Conservation (phyloP, 2,888 invertebrate species). For the Ditula angustiorana region DNA sequence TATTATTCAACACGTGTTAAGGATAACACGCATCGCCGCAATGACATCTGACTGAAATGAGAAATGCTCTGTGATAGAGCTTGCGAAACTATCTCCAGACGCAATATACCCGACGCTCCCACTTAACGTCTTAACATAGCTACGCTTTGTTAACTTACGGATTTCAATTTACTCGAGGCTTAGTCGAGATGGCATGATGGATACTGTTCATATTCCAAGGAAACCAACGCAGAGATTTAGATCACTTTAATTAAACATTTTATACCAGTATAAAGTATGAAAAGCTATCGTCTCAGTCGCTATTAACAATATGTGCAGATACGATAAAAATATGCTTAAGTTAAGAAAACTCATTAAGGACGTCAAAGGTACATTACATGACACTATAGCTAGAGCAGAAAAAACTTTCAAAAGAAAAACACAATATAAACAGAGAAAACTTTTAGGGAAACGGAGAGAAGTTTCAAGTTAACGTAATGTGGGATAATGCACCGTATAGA, state of each 20-base stretch:
- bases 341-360: not conserved
- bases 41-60: conserved; percentile 55
- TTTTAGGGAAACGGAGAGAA: conserved; percentile 3
- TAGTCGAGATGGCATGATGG: conserved; percentile 10
- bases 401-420: no score
- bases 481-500: conserved; percentile 46
- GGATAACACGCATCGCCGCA: conserved; percentile 53
- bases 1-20: conserved; percentile 59
- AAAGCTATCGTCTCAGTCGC: not conserved
- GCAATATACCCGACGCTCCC: conserved; percentile 16
- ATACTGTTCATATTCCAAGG: conserved; percentile 1
- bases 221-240: not conserved
- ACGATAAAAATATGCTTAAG: not conserved
- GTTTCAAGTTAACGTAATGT: conserved; percentile 8
- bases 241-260: not conserved
- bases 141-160: conserved; percentile 17
- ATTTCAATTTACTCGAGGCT: conserved; percentile 27
- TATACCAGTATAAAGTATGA: not conserved
- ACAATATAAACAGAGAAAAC: not conserved
- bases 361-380: no score
- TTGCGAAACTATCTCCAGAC: conserved; percentile 25
- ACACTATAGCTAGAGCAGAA: no score
- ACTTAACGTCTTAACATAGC: conserved; percentile 27
- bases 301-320: no score
- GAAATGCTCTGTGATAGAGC: conserved; percentile 43